Conservation (phyloP, 2,888 invertebrate species). For the Archips crataeganus region DNA sequence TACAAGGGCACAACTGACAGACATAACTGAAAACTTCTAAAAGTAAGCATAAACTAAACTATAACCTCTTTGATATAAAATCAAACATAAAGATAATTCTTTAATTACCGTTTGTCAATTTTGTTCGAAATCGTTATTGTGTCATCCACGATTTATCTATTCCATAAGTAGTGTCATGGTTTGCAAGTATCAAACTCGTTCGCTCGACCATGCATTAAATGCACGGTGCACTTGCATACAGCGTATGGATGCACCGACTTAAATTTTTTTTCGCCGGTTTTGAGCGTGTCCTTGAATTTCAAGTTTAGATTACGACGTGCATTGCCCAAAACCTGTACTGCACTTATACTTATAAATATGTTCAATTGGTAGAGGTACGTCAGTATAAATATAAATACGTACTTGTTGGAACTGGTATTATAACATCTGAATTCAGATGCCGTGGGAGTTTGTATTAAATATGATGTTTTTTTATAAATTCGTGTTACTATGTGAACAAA, state of each 20-base stretch:
- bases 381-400: slow-evolving; percentile 14
- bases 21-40: too few relatives aligned
- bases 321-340: slow-evolving; percentile 60
- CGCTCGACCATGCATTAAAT: slow-evolving; percentile 47
- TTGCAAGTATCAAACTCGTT: slow-evolving; percentile 25
- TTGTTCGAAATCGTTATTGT: too few relatives aligned
- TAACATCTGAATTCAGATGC: slow-evolving; percentile 9
- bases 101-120: too few relatives aligned
- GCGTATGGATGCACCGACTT: slow-evolving; percentile 78
- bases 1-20: too few relatives aligned
- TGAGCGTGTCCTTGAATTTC: slow-evolving; percentile 83
- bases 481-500: not conserved
- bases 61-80: too few relatives aligned
- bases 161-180: too few relatives aligned
- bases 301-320: slow-evolving; percentile 80
- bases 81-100: too few relatives aligned
- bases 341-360: slow-evolving; percentile 30
- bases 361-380: slow-evolving; percentile 36
- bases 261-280: slow-evolving; percentile 75
- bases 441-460: not conserved
- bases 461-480: not conserved
- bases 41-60: too few relatives aligned
- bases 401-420: slow-evolving; percentile 24
- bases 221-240: slow-evolving; percentile 74
- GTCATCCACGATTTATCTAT: too few relatives aligned